Conservation (phyloP, 2,113 vertebrate genomes). For the Halichoeres trimaculatus region DNA sequence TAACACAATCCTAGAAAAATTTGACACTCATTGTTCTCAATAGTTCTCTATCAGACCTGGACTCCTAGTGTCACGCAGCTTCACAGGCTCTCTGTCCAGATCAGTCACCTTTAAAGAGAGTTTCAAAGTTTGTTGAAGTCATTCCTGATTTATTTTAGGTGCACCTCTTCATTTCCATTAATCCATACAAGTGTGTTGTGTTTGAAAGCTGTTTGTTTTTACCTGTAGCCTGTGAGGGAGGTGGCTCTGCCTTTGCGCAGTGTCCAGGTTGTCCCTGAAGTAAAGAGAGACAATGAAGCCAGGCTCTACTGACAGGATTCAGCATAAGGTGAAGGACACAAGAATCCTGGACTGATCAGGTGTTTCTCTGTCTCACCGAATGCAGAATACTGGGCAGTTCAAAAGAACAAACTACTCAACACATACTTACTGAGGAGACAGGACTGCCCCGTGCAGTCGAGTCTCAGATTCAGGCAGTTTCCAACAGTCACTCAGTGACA, state of each 20-base stretch:
- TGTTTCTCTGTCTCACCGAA: constrained; percentile 72
- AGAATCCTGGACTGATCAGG: constrained; percentile 81
- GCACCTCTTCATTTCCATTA: background rate
- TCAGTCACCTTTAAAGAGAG: constrained; percentile 62
- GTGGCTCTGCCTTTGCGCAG: constrained; percentile 57
- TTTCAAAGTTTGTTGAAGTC: background rate
- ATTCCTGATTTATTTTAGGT: background rate
- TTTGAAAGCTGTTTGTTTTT: background rate
- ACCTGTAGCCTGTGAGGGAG: constrained; percentile 82
- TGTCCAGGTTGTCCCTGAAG: constrained; percentile 69
- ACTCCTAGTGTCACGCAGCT: constrained; percentile 76
- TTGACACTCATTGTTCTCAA: no score
- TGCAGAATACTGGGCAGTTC: constrained; percentile 77
- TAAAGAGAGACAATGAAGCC: constrained; percentile 78
- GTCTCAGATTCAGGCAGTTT: constrained; percentile 17
- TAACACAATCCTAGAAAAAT: no score
- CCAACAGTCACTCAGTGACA: constrained; percentile 51
- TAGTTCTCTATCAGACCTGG: constrained; percentile 76
- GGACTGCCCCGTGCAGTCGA: constrained; percentile 83
- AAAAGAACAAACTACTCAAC: no score
- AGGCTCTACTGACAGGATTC: constrained; percentile 78
- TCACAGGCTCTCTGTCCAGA: constrained; percentile 51
- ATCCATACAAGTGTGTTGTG: background rate
- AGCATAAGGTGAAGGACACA: constrained; percentile 51
- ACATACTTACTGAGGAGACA: constrained; percentile 87